Evolutionary conservation across 2,113 vertebrate species (phyloP).

Genomic region (Echinops telfairi): DNA sequence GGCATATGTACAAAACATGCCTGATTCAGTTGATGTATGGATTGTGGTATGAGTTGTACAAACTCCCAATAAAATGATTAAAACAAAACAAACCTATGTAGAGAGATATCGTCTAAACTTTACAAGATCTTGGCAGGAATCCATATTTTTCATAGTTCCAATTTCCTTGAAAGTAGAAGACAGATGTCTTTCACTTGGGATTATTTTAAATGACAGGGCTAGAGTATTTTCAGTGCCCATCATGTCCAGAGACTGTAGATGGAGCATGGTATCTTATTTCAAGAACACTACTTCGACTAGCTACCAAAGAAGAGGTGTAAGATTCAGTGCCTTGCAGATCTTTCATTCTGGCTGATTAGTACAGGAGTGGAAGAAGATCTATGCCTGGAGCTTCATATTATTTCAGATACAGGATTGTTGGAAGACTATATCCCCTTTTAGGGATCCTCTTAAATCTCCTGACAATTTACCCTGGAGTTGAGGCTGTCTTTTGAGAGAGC

Average conservation of each 20-base stretch:
- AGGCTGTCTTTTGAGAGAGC: constrained; percentile 32
- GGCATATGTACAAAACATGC: too few relatives aligned
- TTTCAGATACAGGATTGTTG: neutral
- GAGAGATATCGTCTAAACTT: constrained; percentile 2
- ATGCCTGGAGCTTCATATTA: constrained; percentile 4
- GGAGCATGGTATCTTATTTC: constrained; percentile 44
- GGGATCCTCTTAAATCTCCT: constrained; percentile 1
- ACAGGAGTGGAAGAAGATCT: neutral
- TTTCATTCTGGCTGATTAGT: neutral
- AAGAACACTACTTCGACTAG: constrained; percentile 33
- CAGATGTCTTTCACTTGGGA: constrained; percentile 30
- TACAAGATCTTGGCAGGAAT: constrained; percentile 40
- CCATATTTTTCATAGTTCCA: constrained; percentile 14
- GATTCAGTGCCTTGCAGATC: neutral
- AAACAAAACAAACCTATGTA: neutral
- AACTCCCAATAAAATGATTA: too few relatives aligned
- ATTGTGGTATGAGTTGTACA: too few relatives aligned
- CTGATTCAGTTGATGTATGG: too few relatives aligned
- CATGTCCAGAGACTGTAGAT: neutral
- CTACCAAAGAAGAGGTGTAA: constrained; percentile 41
- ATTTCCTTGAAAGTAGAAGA: constrained; percentile 39
- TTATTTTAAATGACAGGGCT: constrained; percentile 32
- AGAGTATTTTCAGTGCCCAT: constrained; percentile 26
- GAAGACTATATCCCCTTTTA: constrained; percentile 18
- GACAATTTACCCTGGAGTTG: constrained; percentile 21